Percentiles rank a stretch among this genome's conserved stretches.
These are phyloP conservation scores for Ceyx cyanopectus DNA, from an alignment of 2,113 vertebrate species.

Conservation along the genomic window DNA sequence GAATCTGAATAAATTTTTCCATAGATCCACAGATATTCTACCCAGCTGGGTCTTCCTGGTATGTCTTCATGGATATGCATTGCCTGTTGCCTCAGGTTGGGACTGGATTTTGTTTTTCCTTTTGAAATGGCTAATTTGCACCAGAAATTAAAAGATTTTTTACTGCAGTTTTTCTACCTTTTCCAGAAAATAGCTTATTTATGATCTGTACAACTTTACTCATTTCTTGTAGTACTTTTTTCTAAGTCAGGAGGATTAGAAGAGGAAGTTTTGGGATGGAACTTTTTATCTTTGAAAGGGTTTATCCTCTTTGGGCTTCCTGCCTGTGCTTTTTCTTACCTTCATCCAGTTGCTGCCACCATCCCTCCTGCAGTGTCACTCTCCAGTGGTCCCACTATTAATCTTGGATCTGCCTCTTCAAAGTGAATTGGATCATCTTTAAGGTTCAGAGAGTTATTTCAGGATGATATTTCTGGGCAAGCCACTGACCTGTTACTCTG, in stretches of 20 bases:
- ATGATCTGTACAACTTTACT: not conserved
- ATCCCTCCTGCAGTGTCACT: not conserved
- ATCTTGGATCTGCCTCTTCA: not conserved
- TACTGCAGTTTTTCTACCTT: not conserved
- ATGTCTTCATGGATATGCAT: not conserved
- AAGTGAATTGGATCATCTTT: slow-evolving; percentile 31
- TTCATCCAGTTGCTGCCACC: rapidly evolving
- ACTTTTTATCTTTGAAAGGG: not conserved
- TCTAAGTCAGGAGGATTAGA: not conserved
- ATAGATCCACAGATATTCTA: not conserved
- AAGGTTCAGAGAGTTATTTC: slow-evolving; percentile 41
- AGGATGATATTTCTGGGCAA: slow-evolving; percentile 7
- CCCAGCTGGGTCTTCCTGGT: not conserved
- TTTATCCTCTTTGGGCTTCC: not conserved
- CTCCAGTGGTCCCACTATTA: slow-evolving; percentile 11
- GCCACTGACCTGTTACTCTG: not conserved
- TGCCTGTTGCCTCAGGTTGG: not conserved
- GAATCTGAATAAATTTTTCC: not conserved
- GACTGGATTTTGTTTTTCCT: not conserved
- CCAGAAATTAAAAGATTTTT: not conserved
- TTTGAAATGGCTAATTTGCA: not conserved
- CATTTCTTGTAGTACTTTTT: not conserved
- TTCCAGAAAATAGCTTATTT: not conserved
- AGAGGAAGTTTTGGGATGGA: not conserved
- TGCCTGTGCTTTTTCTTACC: not conserved